Percentiles rank a stretch among this genome's conserved stretches.
phyloP scores from a whole-genome alignment of 92 coral and sea anemone genomes.

The Palythoa caribaeorum region DNA sequence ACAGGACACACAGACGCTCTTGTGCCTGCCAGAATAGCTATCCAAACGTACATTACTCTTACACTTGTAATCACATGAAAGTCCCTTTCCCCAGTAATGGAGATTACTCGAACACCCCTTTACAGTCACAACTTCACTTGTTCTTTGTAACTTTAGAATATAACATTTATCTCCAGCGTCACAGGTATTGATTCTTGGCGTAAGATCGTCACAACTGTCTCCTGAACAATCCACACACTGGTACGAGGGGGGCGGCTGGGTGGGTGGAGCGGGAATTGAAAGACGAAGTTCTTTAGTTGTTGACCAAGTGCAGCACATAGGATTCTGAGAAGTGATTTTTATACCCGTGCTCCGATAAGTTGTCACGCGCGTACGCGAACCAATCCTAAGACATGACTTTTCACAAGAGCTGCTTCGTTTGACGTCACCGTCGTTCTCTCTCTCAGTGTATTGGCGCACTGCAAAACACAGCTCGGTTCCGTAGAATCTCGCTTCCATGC shows the following conservation, averaged over 20 bases:
- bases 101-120: conserved; percentile 62
- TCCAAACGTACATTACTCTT: conserved; percentile 45
- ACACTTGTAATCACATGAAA: conserved; percentile 61
- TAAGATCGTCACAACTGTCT: conserved; percentile 22
- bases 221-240: conserved; percentile 54
- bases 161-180: conserved; percentile 61
- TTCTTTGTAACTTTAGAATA: conserved; percentile 55
- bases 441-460: conserved; percentile 43
- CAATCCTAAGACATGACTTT: conserved; percentile 48
- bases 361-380: conserved; percentile 42
- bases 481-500: conserved; percentile 58
- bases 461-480: conserved; percentile 63
- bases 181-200: conserved; percentile 18
- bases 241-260: conserved; percentile 58
- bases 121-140: conserved; percentile 49
- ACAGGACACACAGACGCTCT: conserved; percentile 66
- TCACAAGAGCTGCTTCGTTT: conserved; percentile 35
- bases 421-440: conserved; percentile 37
- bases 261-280: conserved; percentile 64
- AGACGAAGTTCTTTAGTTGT: conserved; percentile 42
- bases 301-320: conserved; percentile 53
- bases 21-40: neutral
- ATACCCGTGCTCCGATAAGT: conserved; percentile 57
- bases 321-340: conserved; percentile 41
- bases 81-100: conserved; percentile 61